A percentile compares a stretch with the other conserved stretches of the same genome.
phyloP scores from a whole-genome alignment of 2,113 vertebrate genomes.

The Nannobrachium achirus region DNA sequence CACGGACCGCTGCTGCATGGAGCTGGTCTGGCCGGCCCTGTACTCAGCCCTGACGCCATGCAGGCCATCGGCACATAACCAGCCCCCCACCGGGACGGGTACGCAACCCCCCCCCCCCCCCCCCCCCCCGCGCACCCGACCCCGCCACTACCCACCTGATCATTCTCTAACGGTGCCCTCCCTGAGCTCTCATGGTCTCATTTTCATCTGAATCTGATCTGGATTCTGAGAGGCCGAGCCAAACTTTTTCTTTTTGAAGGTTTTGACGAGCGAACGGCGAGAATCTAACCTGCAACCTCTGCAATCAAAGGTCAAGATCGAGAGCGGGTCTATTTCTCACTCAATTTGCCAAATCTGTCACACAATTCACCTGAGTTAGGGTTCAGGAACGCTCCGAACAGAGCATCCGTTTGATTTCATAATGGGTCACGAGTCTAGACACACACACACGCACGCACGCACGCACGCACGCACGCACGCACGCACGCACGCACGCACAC shows the following conservation, averaged over 20 bases:
- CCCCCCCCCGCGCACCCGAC: no score
- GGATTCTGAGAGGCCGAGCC: no score
- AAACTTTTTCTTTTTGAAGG: no score
- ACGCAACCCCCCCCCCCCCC: conserved; percentile 11
- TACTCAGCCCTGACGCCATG: conserved; percentile 43
- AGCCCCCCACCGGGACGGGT: conserved; percentile 20
- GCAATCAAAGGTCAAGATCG: no score
- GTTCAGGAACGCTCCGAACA: conserved; percentile 7
- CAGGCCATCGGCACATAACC: neutral
- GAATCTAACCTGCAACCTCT: conserved; percentile 4
- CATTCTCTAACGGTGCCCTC: no score
- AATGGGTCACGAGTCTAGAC: conserved; percentile 13
- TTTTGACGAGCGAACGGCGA: conserved; percentile 22
- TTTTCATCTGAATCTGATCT: no score
- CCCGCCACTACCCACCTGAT: no score
- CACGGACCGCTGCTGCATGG: conserved; percentile 50
- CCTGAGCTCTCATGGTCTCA: no score
- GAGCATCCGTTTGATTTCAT: conserved; percentile 51
- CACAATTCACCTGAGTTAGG: conserved; percentile 39
- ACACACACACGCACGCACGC: conserved; percentile 28
- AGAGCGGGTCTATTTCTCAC: no score
- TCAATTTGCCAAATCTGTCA: no score
- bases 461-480: conserved; percentile 15
- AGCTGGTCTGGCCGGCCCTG: conserved; percentile 64
- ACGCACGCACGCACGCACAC: conserved; percentile 13